A percentile compares a stretch with the other conserved stretches of the same genome.
Evolutionary conservation across 2,888 invertebrate species (phyloP).

Genomic region (Sphecodes monilicornis): DNA sequence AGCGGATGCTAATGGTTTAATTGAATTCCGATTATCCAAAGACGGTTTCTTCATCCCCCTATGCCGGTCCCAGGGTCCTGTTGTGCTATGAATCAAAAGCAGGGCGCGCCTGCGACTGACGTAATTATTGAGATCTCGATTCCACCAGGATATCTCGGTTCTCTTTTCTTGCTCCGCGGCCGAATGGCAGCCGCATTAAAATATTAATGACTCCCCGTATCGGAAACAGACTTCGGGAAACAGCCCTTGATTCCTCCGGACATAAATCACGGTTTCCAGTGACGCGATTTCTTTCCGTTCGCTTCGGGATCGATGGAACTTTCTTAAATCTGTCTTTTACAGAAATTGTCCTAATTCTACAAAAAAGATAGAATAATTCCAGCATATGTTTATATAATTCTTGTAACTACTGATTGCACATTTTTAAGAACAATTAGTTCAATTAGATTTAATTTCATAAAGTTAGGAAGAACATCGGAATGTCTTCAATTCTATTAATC

Average conservation of each 20-base stretch:
- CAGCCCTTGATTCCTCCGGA: slow-evolving; percentile 40
- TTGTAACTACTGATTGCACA: no score
- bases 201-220: slow-evolving; percentile 76
- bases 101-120: slow-evolving; percentile 80
- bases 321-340: neutral
- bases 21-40: slow-evolving; percentile 84
- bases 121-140: slow-evolving; percentile 82
- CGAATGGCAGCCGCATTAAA: slow-evolving; percentile 77
- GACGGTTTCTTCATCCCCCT: slow-evolving; percentile 73
- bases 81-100: slow-evolving; percentile 82
- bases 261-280: slow-evolving; percentile 68
- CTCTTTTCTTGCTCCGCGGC: slow-evolving; percentile 57
- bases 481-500: neutral
- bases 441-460: neutral
- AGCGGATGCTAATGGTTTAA: slow-evolving; percentile 80
- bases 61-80: slow-evolving; percentile 65
- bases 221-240: slow-evolving; percentile 73
- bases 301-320: slow-evolving; percentile 26
- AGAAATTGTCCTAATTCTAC: neutral
- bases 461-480: neutral
- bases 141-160: slow-evolving; percentile 71
- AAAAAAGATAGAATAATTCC: neutral
- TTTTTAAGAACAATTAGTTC: no score
- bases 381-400: no score
- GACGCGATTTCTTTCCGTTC: slow-evolving; percentile 42